Percentiles rank a stretch among this genome's conserved stretches.
Conservation (phyloP, 2,113 vertebrate species). For the Axis porcinus region DNA sequence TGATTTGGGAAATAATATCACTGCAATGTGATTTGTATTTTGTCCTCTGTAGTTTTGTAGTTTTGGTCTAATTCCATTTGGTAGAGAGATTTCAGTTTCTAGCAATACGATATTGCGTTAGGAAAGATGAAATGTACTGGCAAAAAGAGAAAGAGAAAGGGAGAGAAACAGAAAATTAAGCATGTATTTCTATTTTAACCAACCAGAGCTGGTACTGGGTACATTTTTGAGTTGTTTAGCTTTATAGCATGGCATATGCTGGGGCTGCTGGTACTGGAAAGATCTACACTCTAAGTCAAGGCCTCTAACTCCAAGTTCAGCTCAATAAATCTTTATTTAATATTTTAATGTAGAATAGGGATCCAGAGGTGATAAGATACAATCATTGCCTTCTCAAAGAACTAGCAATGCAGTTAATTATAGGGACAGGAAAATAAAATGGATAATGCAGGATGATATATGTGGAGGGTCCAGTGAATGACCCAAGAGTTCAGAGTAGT, state of each 20-base stretch:
- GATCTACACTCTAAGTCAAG: neutral
- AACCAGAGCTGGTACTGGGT: neutral
- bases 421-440: constrained; percentile 18
- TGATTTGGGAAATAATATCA: neutral
- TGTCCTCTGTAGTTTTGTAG: constrained; percentile 1
- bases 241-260: neutral
- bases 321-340: neutral
- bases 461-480: neutral
- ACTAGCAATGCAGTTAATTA: neutral
- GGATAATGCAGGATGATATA: neutral
- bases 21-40: neutral
- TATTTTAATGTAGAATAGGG: neutral
- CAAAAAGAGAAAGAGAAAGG: neutral
- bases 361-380: neutral
- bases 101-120: neutral
- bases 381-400: neutral
- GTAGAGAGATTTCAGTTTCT: constrained; percentile 1
- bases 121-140: neutral
- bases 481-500: neutral
- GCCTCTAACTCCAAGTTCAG: constrained; percentile 10
- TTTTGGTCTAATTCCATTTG: constrained; percentile 17
- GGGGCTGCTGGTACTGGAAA: neutral
- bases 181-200: neutral
- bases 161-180: neutral
- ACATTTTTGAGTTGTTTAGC: neutral